Base-by-base conservation (phyloP, 2,113 vertebrate genomes). In the Pionites leucogaster region DNA sequence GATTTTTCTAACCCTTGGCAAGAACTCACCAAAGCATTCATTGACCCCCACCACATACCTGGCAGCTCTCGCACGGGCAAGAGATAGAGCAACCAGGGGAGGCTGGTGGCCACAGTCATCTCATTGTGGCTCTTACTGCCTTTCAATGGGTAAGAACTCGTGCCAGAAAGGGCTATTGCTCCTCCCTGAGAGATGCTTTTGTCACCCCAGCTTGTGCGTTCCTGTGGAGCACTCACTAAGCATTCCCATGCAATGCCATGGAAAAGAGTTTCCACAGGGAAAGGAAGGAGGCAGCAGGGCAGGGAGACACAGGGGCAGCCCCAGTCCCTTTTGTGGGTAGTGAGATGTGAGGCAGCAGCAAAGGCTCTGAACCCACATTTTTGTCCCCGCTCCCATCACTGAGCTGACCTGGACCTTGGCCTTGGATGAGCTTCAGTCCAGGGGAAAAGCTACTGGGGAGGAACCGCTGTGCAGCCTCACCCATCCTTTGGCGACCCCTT, bases 171-270 rank as follows among this genome's bases (percentile, higher is more conserved):
- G 29, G 29, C 41, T 53, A 6, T n/a, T 67, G 52, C 41, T 90
- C 19, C 42, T 59, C 13, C 59, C 10, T 29, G 62, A 67, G 77
- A 59, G 35, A 46, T 4, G 8, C 2, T 50, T 67, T 27, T 52
- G 35, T 44, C 35, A 29, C 13, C 13, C 3, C 63, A 78, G 39
- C 63, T 29, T 64, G 62, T 50, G 47, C 23, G 75, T 85, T 69
- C 62, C n/a, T 24, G 15, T 49, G 41, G 29, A 80, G 31, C 0
- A 0, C 28, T 41, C 37, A 63, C 47, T 10, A 7, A 46, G 19
- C 28, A 31, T 59, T 78, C 79, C 83, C 46, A 11, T 35, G 49
- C 29, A 7, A 14, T 24, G 37, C 1, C 0, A 9, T 6, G 14
- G 18, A 92, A 57, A 50, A 85, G n/a, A 1, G 2, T 60, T 92